Conservation (phyloP, 2,113 vertebrate species). For the Lepisosteus osseus region DNA sequence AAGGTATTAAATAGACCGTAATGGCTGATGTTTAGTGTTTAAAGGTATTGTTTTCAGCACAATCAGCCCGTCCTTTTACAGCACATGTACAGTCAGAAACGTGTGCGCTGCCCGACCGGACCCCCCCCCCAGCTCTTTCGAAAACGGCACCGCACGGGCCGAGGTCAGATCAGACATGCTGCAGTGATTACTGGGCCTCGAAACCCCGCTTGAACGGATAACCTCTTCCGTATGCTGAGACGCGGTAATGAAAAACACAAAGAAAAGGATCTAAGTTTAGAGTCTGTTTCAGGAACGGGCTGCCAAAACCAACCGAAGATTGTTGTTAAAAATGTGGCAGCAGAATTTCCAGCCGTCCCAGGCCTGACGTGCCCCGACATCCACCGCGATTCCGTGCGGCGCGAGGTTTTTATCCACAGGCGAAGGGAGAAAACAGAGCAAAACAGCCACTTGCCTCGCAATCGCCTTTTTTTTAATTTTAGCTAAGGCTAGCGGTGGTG, state of each 20-base stretch:
- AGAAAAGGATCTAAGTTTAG: slow-evolving; percentile 37
- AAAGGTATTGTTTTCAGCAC: too few species aligned
- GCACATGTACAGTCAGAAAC: too few species aligned
- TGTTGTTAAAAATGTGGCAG: slow-evolving; percentile 38
- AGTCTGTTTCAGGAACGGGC: slow-evolving; percentile 21
- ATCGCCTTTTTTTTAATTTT: slow-evolving; percentile 33
- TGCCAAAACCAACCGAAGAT: slow-evolving; percentile 45
- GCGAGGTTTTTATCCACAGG: slow-evolving; percentile 39
- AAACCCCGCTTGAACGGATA: slow-evolving; percentile 40
- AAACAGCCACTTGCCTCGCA: slow-evolving; percentile 40
- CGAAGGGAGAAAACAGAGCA: slow-evolving; percentile 41
- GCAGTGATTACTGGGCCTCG: slow-evolving; percentile 49
- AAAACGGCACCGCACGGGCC: too few species aligned
- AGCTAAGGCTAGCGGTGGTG: too few species aligned
- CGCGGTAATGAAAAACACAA: slow-evolving; percentile 53
- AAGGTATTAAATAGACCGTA: too few species aligned
- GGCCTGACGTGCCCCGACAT: slow-evolving; percentile 19
- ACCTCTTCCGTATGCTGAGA: slow-evolving; percentile 45
- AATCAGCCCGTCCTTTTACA: too few species aligned
- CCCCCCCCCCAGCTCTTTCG: too few species aligned
- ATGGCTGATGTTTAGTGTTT: too few species aligned
- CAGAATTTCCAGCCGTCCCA: slow-evolving; percentile 40
- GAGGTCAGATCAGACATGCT: too few species aligned
- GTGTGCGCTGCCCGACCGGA: too few species aligned
- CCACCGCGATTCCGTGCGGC: slow-evolving; percentile 16